Conservation (phyloP, 2,797 vertebrate genomes). For the Ptychadena robeensis region DNA sequence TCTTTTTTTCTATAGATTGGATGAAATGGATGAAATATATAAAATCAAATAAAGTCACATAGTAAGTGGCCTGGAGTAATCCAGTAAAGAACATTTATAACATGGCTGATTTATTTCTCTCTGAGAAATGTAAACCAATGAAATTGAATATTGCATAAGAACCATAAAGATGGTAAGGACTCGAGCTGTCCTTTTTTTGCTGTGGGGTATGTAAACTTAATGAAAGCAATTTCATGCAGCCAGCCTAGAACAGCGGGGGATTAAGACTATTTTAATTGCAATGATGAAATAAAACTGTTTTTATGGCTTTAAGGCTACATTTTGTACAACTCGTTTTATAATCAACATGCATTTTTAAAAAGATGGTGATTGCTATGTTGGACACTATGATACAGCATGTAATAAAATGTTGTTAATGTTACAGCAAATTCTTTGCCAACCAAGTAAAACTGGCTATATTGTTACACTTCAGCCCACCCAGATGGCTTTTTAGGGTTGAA, state of each 20-base stretch:
- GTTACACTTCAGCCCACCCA: background rate
- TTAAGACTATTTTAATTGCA: slow-evolving; percentile 57
- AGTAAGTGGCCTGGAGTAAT: background rate
- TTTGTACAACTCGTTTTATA: slow-evolving; percentile 29
- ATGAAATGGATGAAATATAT: background rate
- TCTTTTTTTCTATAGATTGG: background rate
- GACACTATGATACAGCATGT: background rate
- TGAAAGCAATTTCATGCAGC: slow-evolving; percentile 56
- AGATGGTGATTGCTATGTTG: slow-evolving; percentile 37
- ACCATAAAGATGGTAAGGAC: slow-evolving; percentile 17
- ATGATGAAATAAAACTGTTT: slow-evolving; percentile 41
- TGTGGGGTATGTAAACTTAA: slow-evolving; percentile 50
- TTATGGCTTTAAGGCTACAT: slow-evolving; percentile 51
- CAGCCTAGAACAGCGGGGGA: slow-evolving; percentile 48
- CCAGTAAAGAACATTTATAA: background rate
- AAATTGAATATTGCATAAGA: slow-evolving; percentile 32
- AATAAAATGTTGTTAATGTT: background rate
- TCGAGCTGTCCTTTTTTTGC: slow-evolving; percentile 38
- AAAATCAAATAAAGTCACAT: background rate
- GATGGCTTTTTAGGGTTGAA: background rate
- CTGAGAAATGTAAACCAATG: slow-evolving; percentile 18
- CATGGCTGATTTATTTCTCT: slow-evolving; percentile 6
- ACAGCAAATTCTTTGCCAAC: background rate
- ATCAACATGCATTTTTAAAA: slow-evolving; percentile 54
- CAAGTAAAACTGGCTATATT: background rate